Base-by-base conservation (phyloP, 2,888 invertebrate species). In the Pseudanteris insignis region DNA sequence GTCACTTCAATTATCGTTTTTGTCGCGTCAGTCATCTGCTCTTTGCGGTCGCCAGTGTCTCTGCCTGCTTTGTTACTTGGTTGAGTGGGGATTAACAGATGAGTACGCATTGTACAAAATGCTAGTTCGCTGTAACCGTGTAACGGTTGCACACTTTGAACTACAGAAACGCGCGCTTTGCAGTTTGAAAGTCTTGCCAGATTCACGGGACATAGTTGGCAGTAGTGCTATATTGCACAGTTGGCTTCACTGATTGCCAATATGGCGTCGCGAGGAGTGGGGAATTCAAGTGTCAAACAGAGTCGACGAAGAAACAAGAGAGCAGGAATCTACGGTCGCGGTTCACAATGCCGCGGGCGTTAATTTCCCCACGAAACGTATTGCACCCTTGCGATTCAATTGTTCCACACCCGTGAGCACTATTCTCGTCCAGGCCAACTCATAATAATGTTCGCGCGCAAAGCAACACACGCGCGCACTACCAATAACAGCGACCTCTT, bases 331-430 rank as follows among this genome's bases (percentile, higher is more conserved):
- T 51, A 48, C 63, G 63, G 65, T 60, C 60, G 64, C 62, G 65
- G 64, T 63, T 67, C 67, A 72, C 73, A 75, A 73, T 75, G 73
- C 78, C 71, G 69, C 72, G 69, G 73, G 78, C 75, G 77, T 75
- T 78, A 78, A 78, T 78, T 78, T 76, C 70, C 66, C 73, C 72
- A 66, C 75, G 76, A 76, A 77, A 76, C 73, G 70, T 73, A 78
- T 75, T 76, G 74, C 75, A 72, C 67, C 71, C 74, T 59, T 67
- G 71, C 75, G 72, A 77, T 77, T 76, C 75, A 76, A 77, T 77
- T 76, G 77, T 77, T 74, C 70, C 72, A 67, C 59, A 51, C 65
- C 60, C 63, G 58, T 63, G 64, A 67, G 43, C 67, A 64, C 66
- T 58, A 63, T 67, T 65, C 64, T 47, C 58, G 47, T 58, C 48